These are phyloP conservation scores for Stichopus chloronotus DNA, from an alignment of 35 echinoderm and acorn worm genomes.

Conservation along the genomic window DNA sequence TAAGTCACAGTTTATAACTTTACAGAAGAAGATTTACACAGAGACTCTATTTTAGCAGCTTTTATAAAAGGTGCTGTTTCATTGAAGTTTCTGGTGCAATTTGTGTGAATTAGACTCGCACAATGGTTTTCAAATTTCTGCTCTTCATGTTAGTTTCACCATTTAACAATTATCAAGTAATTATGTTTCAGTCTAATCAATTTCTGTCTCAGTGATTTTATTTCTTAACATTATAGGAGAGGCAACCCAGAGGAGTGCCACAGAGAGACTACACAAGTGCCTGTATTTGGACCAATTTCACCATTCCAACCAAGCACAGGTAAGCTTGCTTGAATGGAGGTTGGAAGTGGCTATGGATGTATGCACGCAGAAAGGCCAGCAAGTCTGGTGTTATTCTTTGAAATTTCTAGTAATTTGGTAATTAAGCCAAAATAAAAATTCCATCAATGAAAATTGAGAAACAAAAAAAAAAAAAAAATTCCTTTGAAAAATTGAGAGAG, in stretches of 20 bases:
- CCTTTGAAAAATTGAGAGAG: too few relatives aligned
- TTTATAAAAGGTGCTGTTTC: too few relatives aligned
- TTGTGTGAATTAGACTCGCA: neutral
- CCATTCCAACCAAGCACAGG: constrained; percentile 57
- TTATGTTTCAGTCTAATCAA: neutral
- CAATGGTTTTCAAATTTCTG: neutral
- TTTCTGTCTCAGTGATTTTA: neutral
- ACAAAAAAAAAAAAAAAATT: too few relatives aligned
- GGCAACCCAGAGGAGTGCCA: constrained; percentile 75
- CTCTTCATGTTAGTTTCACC: neutral
- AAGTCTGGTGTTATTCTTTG: neutral
- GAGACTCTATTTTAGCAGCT: too few relatives aligned
- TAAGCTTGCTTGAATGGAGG: neutral
- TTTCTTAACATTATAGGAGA: constrained; percentile 36
- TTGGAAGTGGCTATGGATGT: neutral
- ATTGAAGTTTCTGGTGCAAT: too few relatives aligned
- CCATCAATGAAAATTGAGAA: neutral
- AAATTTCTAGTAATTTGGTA: neutral
- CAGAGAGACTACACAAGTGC: constrained; percentile 26
- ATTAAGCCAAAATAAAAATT: neutral
- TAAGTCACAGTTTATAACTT: too few relatives aligned
- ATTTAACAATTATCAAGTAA: neutral
- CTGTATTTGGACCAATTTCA: constrained; percentile 57
- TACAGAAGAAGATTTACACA: too few relatives aligned
- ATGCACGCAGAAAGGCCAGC: neutral